Base-by-base conservation (phyloP, 1,140 invertebrate genomes). In the Zaprionus vittiger region DNA sequence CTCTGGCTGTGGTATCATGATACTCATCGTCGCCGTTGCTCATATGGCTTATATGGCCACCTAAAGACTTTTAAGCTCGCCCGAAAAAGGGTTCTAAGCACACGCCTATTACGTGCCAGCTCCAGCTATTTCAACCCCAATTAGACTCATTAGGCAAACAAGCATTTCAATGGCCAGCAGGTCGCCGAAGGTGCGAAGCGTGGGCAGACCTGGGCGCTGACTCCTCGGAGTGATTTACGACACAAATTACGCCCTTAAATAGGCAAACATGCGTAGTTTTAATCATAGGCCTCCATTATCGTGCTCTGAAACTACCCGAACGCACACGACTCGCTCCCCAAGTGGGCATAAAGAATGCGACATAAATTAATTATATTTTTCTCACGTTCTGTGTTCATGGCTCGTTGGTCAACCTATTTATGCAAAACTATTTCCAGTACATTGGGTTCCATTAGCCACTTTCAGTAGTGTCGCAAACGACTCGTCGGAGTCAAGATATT, bases 331-430 rank as follows among this genome's bases (percentile, higher is more conserved):
- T 6, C 49, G 81, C 57, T 84, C 56, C 85, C 85, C 73, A 71
- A 76, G 59, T 90, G 85, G 59, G 76, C 85, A 90, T 90, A 85
- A 85, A 73, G 70, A 75, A 85, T 90, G 85, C 82, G 81, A 90
- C 85, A 90, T 90, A 90, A 90, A 90, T 90, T 90, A 90, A 90
- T 90, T 90, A 90, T 76, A 71, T 87, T 90, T 90, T 85, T 89
- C 85, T 90, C 85, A 89, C 83, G 70, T 79, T 65, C 64, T 54
- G 44, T 68, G 44, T 68, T 70, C 73, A 68, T 72, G 81, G 67
- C 70, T 79, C 71, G 78, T 78, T 77, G 65, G 66, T 47, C 73
- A 65, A 44, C 49, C 47, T 56, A 34, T 73, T 89, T 87, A 89
- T 89, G 83, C 84, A 83, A 87, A 87, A 89, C 84, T 89, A 89